Evolutionary conservation across 2,797 vertebrate species (phyloP).

Genomic region (Sebastes iracundus): DNA sequence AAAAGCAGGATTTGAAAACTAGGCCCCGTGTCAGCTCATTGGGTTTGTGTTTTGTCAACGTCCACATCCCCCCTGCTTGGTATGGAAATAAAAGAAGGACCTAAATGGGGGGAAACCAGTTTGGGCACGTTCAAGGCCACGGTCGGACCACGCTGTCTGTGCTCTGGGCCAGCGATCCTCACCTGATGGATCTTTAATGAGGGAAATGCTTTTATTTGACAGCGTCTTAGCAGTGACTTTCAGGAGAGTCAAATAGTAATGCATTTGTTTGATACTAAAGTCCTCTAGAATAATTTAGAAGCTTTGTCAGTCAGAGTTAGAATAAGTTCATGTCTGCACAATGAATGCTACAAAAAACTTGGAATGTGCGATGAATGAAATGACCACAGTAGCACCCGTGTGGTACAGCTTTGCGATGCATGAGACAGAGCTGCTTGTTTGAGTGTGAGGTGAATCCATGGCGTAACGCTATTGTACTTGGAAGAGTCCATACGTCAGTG

Average conservation of each 20-base stretch:
- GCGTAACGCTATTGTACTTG: too few species aligned
- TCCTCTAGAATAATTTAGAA: neutral
- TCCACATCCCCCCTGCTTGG: neutral
- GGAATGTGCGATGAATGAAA: too few species aligned
- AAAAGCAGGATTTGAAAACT: conserved; percentile 32
- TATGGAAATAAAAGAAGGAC: conserved; percentile 20
- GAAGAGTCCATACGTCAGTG: too few species aligned
- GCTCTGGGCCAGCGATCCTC: neutral
- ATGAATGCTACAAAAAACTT: neutral
- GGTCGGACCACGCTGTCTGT: neutral
- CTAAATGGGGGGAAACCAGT: conserved; percentile 3
- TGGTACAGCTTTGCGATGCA: too few species aligned
- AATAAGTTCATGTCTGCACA: neutral
- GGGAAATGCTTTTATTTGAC: neutral
- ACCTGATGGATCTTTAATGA: neutral
- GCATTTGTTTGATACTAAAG: neutral
- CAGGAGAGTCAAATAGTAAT: neutral
- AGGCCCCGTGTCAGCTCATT: conserved; percentile 17
- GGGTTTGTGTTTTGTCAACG: conserved; percentile 1
- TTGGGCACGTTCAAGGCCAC: conserved; percentile 14
- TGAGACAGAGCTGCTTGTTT: too few species aligned
- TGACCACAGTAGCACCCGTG: too few species aligned
- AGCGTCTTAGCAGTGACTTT: conserved; percentile 9
- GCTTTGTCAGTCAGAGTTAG: neutral
- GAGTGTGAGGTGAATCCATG: too few species aligned